Percentiles rank a stretch among this genome's conserved stretches.
Conservation (phyloP, 2,888 invertebrate genomes). For the Atrina japonica region DNA sequence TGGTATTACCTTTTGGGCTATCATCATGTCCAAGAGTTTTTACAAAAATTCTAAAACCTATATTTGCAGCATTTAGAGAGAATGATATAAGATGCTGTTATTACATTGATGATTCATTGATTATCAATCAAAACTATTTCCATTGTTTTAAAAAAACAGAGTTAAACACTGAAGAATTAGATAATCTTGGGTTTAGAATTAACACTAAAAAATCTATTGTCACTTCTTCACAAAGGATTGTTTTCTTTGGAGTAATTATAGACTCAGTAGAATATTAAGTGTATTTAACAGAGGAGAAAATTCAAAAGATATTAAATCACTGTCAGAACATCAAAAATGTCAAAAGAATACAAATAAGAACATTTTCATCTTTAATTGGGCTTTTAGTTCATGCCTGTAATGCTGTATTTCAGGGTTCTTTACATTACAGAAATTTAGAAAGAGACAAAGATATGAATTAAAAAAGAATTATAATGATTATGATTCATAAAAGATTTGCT, state of each 20-base stretch:
- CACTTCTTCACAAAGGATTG: conserved; percentile 33
- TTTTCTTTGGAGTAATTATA: conserved; percentile 49
- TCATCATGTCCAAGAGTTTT: conserved; percentile 37
- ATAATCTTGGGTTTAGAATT: conserved; percentile 35
- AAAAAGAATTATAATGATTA: conserved; percentile 4
- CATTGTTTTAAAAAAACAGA: neutral
- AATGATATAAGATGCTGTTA: conserved; percentile 34
- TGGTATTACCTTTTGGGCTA: conserved; percentile 37
- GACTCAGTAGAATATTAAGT: conserved; percentile 35
- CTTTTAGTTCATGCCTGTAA: conserved; percentile 2
- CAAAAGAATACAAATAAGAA: neutral
- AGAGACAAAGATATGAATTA: conserved; percentile 32
- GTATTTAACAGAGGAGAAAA: conserved; percentile 43
- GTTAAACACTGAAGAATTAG: conserved; percentile 18
- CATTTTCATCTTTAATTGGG: conserved; percentile 3
- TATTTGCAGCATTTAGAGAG: conserved; percentile 38
- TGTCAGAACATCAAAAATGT: neutral
- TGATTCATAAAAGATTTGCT: conserved; percentile 8
- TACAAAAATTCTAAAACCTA: conserved; percentile 45
- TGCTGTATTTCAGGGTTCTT: conserved; percentile 30
- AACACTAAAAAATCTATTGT: conserved; percentile 44
- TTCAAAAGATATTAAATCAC: conserved; percentile 32
- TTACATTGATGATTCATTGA: conserved; percentile 53
- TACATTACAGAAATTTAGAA: conserved; percentile 41
- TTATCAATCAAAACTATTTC: conserved; percentile 37